Percentiles rank a stretch among this genome's conserved stretches.
These are phyloP conservation scores for Lates calcarifer DNA, from an alignment of 2,113 vertebrate species.

Conservation along the genomic window DNA sequence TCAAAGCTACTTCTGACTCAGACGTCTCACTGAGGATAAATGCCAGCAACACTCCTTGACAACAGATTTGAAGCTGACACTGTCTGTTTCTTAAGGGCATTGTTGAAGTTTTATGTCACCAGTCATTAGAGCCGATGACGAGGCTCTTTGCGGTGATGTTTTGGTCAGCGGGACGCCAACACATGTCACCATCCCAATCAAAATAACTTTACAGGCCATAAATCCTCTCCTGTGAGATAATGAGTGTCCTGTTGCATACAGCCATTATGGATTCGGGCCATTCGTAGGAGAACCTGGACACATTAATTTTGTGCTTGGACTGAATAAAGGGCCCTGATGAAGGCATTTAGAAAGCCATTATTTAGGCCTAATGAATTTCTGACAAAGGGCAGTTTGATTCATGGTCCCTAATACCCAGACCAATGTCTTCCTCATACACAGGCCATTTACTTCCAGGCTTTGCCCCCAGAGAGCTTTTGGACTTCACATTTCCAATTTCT, in stretches of 20 bases:
- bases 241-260: conserved; percentile 28
- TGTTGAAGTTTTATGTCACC: conserved; percentile 18
- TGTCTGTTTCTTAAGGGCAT: conserved; percentile 18
- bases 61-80: conserved; percentile 35
- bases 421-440: conserved; percentile 39
- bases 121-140: conserved; percentile 7
- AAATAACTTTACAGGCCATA: conserved; percentile 38
- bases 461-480: conserved; percentile 30
- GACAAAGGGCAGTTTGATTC: conserved; percentile 63
- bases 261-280: conserved; percentile 39
- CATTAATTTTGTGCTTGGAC: conserved; percentile 54
- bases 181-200: conserved; percentile 30
- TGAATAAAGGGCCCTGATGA: conserved; percentile 53
- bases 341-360: conserved; percentile 69
- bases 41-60: conserved; percentile 21
- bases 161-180: background rate
- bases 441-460: conserved; percentile 38
- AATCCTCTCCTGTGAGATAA: conserved; percentile 31
- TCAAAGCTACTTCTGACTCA: conserved; percentile 47
- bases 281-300: conserved; percentile 36
- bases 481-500: conserved; percentile 19
- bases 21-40: conserved; percentile 19
- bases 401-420: conserved; percentile 34
- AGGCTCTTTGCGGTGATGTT: background rate
- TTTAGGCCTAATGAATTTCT: conserved; percentile 67